These are phyloP conservation scores for Clanis bilineata DNA, from an alignment of 2,888 invertebrate species.

Conservation along the genomic window DNA sequence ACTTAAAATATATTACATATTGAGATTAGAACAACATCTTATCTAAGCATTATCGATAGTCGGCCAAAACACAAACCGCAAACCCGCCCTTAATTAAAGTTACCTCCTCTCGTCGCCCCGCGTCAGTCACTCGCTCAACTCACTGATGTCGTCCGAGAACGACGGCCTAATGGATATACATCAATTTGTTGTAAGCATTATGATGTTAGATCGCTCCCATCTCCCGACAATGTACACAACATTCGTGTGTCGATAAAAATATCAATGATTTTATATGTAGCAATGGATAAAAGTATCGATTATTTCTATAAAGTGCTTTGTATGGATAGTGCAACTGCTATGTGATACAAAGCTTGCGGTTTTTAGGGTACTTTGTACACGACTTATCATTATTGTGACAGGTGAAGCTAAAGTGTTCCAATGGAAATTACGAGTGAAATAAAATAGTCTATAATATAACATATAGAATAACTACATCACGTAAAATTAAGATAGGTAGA, in stretches of 20 bases:
- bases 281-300: no score
- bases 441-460: no score
- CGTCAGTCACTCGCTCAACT: constrained; percentile 22
- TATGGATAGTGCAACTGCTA: background rate
- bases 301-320: background rate
- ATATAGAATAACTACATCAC: no score
- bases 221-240: background rate
- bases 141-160: constrained; percentile 29
- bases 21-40: background rate
- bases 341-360: background rate
- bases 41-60: background rate
- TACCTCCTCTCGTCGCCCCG: constrained; percentile 17
- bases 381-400: no score
- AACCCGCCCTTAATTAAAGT: background rate
- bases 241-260: background rate
- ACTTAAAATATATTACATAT: no score
- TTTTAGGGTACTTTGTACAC: no score
- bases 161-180: constrained; percentile 22
- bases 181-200: background rate
- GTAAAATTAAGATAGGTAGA: no score
- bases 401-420: no score
- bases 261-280: background rate
- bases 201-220: background rate
- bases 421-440: no score
- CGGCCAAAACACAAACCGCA: background rate